Percentiles rank a stretch among this genome's conserved stretches.
Evolutionary conservation across 2,113 vertebrate species (phyloP).

Genomic region (Barbus barbus): DNA sequence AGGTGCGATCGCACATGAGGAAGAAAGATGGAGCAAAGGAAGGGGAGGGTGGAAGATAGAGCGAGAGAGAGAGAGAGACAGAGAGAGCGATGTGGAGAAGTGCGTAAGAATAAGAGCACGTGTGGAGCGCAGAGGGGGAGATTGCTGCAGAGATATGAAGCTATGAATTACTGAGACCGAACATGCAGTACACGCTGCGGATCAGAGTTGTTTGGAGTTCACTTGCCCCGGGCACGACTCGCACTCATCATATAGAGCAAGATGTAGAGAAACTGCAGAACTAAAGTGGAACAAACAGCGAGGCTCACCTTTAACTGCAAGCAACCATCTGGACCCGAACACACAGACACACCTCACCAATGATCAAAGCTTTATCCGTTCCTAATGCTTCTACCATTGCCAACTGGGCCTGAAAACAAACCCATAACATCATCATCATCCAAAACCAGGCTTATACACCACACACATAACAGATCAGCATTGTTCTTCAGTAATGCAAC

Average conservation of each 20-base stretch:
- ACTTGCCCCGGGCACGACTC: constrained; percentile 13
- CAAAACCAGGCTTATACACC: constrained; percentile 6
- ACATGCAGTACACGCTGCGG: constrained; percentile 13
- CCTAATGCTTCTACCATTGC: not conserved
- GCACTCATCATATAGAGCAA: constrained; percentile 24
- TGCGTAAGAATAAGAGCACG: constrained; percentile 30
- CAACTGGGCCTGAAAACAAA: constrained; percentile 18
- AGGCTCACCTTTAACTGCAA: constrained; percentile 30
- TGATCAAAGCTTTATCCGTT: constrained; percentile 26
- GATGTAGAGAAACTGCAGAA: constrained; percentile 17
- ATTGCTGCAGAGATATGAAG: constrained; percentile 53
- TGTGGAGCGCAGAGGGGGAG: constrained; percentile 38
- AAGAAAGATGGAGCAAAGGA: constrained; percentile 27
- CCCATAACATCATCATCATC: constrained; percentile 4
- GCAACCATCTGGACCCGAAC: constrained; percentile 37
- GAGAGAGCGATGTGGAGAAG: constrained; percentile 33
- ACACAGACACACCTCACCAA: not conserved
- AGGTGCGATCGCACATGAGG: constrained; percentile 25
- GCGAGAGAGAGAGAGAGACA: constrained; percentile 3
- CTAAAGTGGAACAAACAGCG: constrained; percentile 20
- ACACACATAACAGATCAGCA: constrained; percentile 26
- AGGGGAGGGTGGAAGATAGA: constrained; percentile 22
- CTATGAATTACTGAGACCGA: constrained; percentile 42
- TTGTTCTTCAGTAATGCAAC: constrained; percentile 29
- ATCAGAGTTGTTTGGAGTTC: constrained; percentile 23